Evolutionary conservation across 1,140 invertebrate genomes (phyloP).

Genomic region (Neotoxoptera formosana): DNA sequence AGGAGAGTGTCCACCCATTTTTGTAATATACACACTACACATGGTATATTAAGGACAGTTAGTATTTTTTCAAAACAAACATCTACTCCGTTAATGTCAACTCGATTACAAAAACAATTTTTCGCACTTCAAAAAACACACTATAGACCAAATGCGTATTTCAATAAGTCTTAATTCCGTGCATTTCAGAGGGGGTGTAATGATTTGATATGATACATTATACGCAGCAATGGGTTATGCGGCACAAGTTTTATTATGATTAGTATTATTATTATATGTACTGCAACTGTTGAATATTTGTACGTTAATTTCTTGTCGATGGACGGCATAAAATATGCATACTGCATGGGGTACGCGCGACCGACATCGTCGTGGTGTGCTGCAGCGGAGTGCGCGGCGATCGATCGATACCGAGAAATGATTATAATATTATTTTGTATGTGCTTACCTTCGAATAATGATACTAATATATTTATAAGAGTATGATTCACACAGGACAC

Average conservation of each 20-base stretch:
- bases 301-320: not conserved
- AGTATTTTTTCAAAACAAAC: too few species aligned
- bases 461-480: not conserved
- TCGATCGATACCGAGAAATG: not conserved
- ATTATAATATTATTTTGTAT: conserved; percentile 18
- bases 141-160: not conserved
- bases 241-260: not conserved
- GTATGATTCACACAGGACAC: not conserved
- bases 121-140: not conserved
- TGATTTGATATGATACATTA: not conserved
- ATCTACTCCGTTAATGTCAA: too few species aligned
- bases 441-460: not conserved
- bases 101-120: not conserved
- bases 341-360: not conserved
- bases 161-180: not conserved
- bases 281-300: conserved; percentile 16
- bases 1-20: too few species aligned
- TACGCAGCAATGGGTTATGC: not conserved
- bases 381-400: not conserved
- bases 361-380: not conserved
- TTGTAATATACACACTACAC: too few species aligned
- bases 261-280: not conserved
- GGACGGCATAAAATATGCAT: not conserved
- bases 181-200: not conserved
- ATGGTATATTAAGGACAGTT: too few species aligned